Evolutionary conservation across 2,888 invertebrate species (phyloP).

Genomic region (Polymixis lichenea): DNA sequence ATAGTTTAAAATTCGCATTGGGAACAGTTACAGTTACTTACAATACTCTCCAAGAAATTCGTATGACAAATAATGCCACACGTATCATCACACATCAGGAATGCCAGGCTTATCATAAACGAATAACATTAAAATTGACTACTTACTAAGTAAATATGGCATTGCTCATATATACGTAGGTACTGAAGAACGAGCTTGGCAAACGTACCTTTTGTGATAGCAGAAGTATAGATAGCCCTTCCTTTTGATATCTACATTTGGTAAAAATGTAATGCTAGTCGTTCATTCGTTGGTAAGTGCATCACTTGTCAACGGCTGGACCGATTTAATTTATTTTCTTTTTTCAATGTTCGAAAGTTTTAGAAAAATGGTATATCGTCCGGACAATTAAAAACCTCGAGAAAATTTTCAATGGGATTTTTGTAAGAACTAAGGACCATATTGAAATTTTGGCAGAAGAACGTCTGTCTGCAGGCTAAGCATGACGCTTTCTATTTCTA

Average conservation of each 20-base stretch:
- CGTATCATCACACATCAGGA: background rate
- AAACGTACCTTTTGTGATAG: slow-evolving; percentile 1
- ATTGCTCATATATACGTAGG: slow-evolving; percentile 1
- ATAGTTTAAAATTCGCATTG: background rate
- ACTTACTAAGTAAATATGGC: slow-evolving; percentile 16
- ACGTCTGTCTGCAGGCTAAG: too few species aligned
- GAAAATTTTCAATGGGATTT: background rate
- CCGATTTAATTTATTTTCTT: background rate
- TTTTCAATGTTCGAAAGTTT: background rate
- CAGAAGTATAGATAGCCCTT: background rate
- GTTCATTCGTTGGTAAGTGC: background rate
- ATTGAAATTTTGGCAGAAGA: background rate
- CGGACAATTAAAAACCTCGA: background rate
- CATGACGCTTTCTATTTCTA: too few species aligned
- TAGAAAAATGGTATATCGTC: background rate
- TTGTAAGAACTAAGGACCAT: background rate
- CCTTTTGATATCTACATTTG: too few species aligned
- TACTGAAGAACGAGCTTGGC: background rate
- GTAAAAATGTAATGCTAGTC: background rate
- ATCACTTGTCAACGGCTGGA: too few species aligned
- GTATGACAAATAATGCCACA: slow-evolving; percentile 25
- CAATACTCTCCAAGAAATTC: slow-evolving; percentile 32
- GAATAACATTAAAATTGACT: background rate
- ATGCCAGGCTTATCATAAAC: slow-evolving; percentile 34
- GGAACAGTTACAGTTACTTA: background rate